Evolutionary conservation across 2,888 invertebrate species (phyloP).

Genomic region (Drosophila mettleri): DNA sequence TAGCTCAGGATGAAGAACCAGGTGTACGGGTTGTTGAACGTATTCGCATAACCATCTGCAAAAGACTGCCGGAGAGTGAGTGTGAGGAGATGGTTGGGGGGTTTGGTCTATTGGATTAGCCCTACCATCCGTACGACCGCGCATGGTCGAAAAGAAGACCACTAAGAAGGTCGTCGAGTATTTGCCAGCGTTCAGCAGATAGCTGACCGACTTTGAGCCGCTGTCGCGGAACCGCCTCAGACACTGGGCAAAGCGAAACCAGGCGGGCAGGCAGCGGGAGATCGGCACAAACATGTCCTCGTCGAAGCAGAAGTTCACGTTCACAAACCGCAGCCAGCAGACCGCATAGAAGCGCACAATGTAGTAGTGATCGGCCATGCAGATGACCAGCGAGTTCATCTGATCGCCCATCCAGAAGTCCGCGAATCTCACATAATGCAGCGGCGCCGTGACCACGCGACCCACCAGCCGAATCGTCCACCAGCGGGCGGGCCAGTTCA

Average conservation of each 20-base stretch:
- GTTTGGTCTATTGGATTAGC: neutral
- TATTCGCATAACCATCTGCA: conserved; percentile 86
- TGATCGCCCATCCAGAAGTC: conserved; percentile 99
- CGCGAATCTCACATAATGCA: conserved; percentile 96
- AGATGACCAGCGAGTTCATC: conserved; percentile 94
- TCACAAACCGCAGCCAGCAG: conserved; percentile 46
- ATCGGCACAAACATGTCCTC: conserved; percentile 91
- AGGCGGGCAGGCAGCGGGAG: conserved; percentile 96
- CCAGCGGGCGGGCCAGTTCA: conserved; percentile 95
- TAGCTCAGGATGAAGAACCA: conserved; percentile 94
- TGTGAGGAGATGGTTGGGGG: neutral
- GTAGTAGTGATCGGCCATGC: conserved; percentile 96
- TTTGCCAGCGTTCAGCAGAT: conserved; percentile 98
- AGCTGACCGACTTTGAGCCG: conserved; percentile 92
- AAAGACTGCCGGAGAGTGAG: conserved; percentile 50
- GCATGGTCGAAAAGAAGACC: conserved; percentile 91
- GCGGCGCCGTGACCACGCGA: conserved; percentile 93
- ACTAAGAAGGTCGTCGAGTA: conserved; percentile 98
- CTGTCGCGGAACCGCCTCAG: conserved; percentile 97
- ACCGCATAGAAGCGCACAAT: conserved; percentile 93
- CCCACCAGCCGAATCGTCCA: conserved; percentile 88
- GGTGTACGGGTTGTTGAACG: conserved; percentile 91
- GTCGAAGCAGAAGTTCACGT: conserved; percentile 85
- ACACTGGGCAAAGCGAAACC: conserved; percentile 99
- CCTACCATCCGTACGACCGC: conserved; percentile 76